A percentile compares a stretch with the other conserved stretches of the same genome.
These are phyloP conservation scores for Entomobrya proxima DNA, from an alignment of 2,888 invertebrate species.

Conservation along the genomic window DNA sequence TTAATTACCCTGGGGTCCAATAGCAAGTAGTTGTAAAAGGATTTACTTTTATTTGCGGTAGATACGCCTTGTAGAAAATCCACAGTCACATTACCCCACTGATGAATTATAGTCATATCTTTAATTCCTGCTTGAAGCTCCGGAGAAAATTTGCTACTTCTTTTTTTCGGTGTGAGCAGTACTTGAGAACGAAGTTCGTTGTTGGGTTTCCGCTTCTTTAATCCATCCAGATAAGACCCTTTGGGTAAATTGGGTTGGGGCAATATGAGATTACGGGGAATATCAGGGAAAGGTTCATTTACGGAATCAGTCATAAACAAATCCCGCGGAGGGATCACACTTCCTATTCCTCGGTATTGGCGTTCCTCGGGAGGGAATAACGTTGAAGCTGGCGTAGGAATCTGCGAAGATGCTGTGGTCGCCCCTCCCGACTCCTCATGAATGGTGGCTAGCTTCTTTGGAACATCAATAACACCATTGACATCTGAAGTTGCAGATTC, in stretches of 20 bases:
- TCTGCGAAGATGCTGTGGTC: not conserved
- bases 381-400: not conserved
- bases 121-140: slow-evolving; percentile 61
- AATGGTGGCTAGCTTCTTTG: slow-evolving; percentile 61
- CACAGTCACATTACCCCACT: slow-evolving; percentile 69
- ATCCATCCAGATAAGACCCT: slow-evolving; percentile 52
- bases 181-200: not conserved
- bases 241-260: slow-evolving; percentile 64
- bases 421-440: slow-evolving; percentile 54
- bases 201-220: slow-evolving; percentile 57
- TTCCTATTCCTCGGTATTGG: slow-evolving; percentile 1
- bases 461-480: slow-evolving; percentile 4
- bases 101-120: slow-evolving; percentile 61
- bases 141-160: slow-evolving; percentile 44
- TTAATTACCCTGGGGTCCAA: slow-evolving; percentile 86
- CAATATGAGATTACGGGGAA: slow-evolving; percentile 49
- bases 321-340: slow-evolving; percentile 29
- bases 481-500: slow-evolving; percentile 57
- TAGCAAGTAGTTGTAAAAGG: slow-evolving; percentile 92
- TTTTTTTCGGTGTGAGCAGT: slow-evolving; percentile 41
- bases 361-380: not conserved
- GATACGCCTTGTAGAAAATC: slow-evolving; percentile 67
- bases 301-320: slow-evolving; percentile 45
- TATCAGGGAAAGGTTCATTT: not conserved
- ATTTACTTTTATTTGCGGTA: slow-evolving; percentile 85